A percentile compares a stretch with the other conserved stretches of the same genome.
phyloP scores from a whole-genome alignment of 2,797 vertebrate species.

The Chrosomus eos region DNA sequence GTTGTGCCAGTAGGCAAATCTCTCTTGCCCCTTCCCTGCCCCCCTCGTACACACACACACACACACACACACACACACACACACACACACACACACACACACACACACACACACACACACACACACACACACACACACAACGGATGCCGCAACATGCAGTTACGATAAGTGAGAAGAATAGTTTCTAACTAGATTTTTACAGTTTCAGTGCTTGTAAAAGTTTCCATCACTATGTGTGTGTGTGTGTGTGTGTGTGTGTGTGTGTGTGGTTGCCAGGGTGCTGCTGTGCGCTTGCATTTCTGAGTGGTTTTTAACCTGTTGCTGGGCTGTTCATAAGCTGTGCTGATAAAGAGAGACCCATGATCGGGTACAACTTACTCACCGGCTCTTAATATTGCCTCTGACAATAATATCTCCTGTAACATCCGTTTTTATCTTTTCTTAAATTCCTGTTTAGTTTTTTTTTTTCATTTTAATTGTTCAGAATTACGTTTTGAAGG shows the following conservation, averaged over 20 bases:
- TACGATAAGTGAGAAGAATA: neutral
- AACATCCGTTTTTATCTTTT: neutral
- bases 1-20: constrained; percentile 30
- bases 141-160: neutral
- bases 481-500: neutral
- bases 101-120: neutral
- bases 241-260: neutral
- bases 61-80: neutral
- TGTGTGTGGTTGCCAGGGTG: neutral
- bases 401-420: neutral
- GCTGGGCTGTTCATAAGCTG: neutral
- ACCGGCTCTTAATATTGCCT: neutral
- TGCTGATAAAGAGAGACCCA: neutral
- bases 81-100: neutral
- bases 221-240: neutral
- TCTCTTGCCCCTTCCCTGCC: neutral
- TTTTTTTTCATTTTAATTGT: neutral
- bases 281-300: neutral
- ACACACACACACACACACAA: neutral
- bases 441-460: no score
- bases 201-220: neutral
- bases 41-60: neutral
- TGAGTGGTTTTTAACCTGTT: constrained; percentile 5
- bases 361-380: neutral
- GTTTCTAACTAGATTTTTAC: neutral